A percentile compares a stretch with the other conserved stretches of the same genome.
Conservation (phyloP, 2,113 vertebrate genomes). For the Mormyrus lacerda region DNA sequence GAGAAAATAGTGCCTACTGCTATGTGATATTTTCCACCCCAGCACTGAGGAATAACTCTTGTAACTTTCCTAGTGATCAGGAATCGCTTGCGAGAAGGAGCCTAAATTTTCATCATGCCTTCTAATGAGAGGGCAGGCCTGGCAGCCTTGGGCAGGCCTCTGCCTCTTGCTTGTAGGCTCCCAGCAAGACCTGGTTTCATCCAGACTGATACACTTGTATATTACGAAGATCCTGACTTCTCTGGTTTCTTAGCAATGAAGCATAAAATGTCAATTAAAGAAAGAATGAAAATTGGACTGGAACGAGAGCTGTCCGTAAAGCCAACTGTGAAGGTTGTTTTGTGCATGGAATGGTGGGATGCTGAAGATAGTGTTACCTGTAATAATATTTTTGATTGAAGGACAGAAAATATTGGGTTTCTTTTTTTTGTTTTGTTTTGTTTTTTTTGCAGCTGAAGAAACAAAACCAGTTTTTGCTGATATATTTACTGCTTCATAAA, state of each 20-base stretch:
- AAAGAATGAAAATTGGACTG: background rate
- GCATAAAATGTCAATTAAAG: background rate
- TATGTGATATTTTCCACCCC: background rate
- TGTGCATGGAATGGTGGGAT: background rate
- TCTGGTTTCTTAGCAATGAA: background rate
- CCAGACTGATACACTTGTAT: background rate
- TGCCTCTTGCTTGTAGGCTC: background rate
- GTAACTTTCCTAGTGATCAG: background rate
- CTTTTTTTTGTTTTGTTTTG: too few species aligned
- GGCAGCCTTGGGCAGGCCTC: background rate
- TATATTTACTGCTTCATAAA: background rate
- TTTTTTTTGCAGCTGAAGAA: background rate
- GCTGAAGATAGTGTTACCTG: background rate
- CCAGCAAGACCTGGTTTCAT: background rate
- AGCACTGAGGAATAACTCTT: background rate
- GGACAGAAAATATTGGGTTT: background rate
- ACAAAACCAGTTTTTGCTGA: background rate
- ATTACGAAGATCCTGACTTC: background rate
- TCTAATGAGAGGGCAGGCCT: background rate
- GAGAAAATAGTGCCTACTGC: background rate
- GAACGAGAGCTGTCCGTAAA: background rate
- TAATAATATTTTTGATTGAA: background rate
- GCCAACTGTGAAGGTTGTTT: background rate
- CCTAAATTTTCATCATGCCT: background rate
- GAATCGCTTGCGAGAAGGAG: background rate